Evolutionary conservation across 2,888 invertebrate genomes (phyloP).

Genomic region (Amblyjoppa fuscipennis): DNA sequence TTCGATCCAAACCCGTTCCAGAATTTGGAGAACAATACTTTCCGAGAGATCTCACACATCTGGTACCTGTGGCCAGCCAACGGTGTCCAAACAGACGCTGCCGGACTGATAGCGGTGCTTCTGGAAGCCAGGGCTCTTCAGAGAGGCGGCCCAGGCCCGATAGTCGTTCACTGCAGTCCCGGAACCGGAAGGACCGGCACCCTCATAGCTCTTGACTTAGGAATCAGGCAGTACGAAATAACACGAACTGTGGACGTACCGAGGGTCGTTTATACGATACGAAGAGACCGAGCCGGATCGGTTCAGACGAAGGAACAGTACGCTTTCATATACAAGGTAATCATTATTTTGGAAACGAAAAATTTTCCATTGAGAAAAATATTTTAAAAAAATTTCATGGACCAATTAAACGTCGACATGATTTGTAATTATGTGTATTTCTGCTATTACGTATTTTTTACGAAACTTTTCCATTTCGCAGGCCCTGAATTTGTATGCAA

Average conservation of each 20-base stretch:
- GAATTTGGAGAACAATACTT: slow-evolving; percentile 93
- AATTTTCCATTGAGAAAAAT: not conserved
- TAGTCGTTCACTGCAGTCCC: slow-evolving; percentile 94
- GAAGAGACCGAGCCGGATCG: slow-evolving; percentile 95
- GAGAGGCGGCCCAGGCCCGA: slow-evolving; percentile 88
- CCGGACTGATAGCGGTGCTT: slow-evolving; percentile 94
- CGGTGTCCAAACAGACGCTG: slow-evolving; percentile 93
- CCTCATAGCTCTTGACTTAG: slow-evolving; percentile 93
- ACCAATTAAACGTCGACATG: not conserved
- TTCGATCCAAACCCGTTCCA: slow-evolving; percentile 77
- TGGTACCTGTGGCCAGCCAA: slow-evolving; percentile 98
- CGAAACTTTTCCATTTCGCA: slow-evolving; percentile 84
- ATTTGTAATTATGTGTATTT: not conserved
- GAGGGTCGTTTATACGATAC: slow-evolving; percentile 92
- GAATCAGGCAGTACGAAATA: slow-evolving; percentile 94
- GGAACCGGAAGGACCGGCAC: slow-evolving; percentile 96
- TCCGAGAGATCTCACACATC: slow-evolving; percentile 95
- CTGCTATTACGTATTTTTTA: not conserved
- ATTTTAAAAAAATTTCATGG: not conserved
- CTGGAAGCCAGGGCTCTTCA: slow-evolving; percentile 90
- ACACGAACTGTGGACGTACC: slow-evolving; percentile 94
- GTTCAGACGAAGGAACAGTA: slow-evolving; percentile 97
- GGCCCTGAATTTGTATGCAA: slow-evolving; percentile 94
- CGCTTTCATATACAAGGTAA: slow-evolving; percentile 95
- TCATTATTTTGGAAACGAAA: not conserved